Evolutionary conservation across 2,113 vertebrate species (phyloP).

Genomic region (Ascaphus truei): DNA sequence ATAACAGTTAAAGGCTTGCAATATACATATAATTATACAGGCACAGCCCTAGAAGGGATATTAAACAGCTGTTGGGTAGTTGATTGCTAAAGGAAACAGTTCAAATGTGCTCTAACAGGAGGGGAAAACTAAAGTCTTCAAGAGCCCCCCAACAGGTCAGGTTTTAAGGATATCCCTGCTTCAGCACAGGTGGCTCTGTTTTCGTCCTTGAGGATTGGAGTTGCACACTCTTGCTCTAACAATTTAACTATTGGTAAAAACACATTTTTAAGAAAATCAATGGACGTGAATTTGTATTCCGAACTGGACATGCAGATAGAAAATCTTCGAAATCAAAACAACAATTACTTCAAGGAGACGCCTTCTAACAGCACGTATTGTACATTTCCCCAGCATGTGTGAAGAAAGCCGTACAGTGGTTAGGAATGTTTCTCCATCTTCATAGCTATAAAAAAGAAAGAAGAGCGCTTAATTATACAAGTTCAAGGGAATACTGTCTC

Average conservation of each 20-base stretch:
- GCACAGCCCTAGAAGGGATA: not conserved
- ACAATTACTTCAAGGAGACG: slow-evolving; percentile 14
- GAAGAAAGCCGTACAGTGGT: not conserved
- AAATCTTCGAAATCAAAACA: slow-evolving; percentile 24
- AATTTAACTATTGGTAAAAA: slow-evolving; percentile 13
- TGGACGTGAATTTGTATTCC: slow-evolving; percentile 26
- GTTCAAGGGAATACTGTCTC: not conserved
- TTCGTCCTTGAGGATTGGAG: too few species aligned
- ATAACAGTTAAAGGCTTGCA: not conserved
- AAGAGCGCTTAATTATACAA: not conserved
- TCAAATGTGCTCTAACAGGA: slow-evolving; percentile 12
- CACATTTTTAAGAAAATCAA: slow-evolving; percentile 23
- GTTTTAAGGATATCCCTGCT: too few species aligned
- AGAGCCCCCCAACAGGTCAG: too few species aligned
- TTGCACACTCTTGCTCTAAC: too few species aligned
- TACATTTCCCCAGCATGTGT: not conserved
- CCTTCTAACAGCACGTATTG: slow-evolving; percentile 2
- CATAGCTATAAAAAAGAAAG: not conserved
- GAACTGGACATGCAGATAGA: not conserved
- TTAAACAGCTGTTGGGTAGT: not conserved
- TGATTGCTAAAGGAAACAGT: not conserved
- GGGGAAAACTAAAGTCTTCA: too few species aligned
- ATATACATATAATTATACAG: not conserved
- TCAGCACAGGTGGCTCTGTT: too few species aligned
- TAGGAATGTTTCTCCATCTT: too few species aligned